phyloP scores from a whole-genome alignment of 2,113 vertebrate species.

The Elachura formosa region DNA sequence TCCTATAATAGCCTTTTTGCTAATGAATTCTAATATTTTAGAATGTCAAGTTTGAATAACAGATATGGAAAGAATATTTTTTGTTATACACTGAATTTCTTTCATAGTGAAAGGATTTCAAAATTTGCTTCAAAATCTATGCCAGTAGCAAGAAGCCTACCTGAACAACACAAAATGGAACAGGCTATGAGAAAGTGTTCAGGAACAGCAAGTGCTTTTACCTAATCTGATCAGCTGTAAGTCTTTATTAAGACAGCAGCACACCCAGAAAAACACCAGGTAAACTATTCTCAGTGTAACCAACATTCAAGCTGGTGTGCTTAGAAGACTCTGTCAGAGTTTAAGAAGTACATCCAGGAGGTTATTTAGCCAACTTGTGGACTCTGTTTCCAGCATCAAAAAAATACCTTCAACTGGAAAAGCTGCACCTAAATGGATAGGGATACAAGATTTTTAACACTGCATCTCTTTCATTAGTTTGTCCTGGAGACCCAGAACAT shows the following conservation, averaged over 20 bases:
- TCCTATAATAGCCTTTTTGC: background rate
- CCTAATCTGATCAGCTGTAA: background rate
- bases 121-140: background rate
- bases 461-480: background rate
- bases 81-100: background rate
- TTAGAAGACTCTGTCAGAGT: background rate
- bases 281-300: background rate
- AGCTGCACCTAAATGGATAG: background rate
- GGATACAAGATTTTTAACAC: background rate
- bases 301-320: background rate
- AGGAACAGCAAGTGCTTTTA: background rate
- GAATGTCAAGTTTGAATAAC: background rate
- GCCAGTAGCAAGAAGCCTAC: background rate
- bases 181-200: background rate
- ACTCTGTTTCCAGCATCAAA: background rate
- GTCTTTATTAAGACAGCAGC: background rate
- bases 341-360: background rate
- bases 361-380: background rate
- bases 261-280: fast-evolving
- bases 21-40: background rate
- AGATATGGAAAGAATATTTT: background rate
- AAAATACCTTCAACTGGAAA: background rate
- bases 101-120: background rate
- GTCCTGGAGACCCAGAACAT: background rate
- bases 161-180: background rate